A percentile compares a stretch with the other conserved stretches of the same genome.
Conservation (phyloP, 2,113 vertebrate genomes). For the Callospermophilus lateralis region DNA sequence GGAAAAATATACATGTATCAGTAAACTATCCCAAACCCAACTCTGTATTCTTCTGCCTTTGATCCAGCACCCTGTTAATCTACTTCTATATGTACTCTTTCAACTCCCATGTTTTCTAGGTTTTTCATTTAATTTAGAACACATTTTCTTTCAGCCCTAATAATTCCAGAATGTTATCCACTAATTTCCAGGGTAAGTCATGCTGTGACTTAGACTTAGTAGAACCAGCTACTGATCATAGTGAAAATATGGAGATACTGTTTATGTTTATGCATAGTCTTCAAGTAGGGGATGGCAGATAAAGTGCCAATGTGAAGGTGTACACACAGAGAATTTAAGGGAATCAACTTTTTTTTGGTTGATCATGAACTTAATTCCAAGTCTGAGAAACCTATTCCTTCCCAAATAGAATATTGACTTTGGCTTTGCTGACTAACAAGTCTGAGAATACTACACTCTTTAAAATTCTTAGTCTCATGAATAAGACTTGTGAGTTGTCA, state of each 20-base stretch:
- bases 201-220: too few species aligned
- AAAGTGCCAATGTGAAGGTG: not conserved
- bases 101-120: too few species aligned
- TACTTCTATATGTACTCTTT: too few species aligned
- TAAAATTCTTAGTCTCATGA: not conserved
- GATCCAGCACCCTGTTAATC: too few species aligned
- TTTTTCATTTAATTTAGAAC: too few species aligned
- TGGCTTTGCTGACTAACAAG: not conserved
- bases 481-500: not conserved
- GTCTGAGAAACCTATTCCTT: not conserved
- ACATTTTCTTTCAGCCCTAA: too few species aligned
- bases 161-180: too few species aligned
- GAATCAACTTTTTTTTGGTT: not conserved
- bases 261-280: not conserved
- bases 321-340: not conserved
- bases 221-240: not conserved
- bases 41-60: too few species aligned
- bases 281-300: accelerated
- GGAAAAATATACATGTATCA: too few species aligned
- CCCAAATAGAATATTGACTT: not conserved
- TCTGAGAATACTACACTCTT: not conserved
- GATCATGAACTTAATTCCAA: not conserved
- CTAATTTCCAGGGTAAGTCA: too few species aligned
- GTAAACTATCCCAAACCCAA: too few species aligned
- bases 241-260: not conserved